Conservation (phyloP, 1,140 invertebrate genomes). For the Ostrea edulis region DNA sequence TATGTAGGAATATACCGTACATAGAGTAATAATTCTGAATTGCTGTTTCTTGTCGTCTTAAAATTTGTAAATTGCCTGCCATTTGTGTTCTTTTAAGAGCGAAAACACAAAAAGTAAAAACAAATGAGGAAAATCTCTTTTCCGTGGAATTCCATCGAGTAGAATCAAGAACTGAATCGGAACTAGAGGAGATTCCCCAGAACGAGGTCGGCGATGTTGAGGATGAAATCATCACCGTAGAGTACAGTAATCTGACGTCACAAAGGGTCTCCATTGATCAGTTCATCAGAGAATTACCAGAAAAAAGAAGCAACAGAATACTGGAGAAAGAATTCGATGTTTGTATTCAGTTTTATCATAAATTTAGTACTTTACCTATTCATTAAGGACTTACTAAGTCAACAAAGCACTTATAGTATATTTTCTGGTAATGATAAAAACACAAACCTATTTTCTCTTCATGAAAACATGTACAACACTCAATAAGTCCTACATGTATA, state of each 20-base stretch:
- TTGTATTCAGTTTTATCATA: too few relatives aligned
- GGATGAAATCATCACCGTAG: conserved; percentile 8
- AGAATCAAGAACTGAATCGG: background rate
- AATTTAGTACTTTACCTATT: too few relatives aligned
- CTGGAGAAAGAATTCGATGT: background rate
- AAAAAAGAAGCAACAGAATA: background rate
- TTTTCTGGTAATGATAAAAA: too few relatives aligned
- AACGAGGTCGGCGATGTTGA: background rate
- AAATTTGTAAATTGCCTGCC: background rate
- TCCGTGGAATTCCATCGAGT: background rate
- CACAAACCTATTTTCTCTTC: too few relatives aligned
- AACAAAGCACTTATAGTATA: too few relatives aligned
- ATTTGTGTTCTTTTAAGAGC: background rate
- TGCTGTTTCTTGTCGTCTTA: background rate
- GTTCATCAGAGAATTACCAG: background rate
- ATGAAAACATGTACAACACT: too few relatives aligned
- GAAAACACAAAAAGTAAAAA: background rate
- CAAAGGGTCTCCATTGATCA: background rate
- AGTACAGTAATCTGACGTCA: conserved; percentile 5
- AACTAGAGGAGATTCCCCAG: background rate
- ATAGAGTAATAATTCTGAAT: background rate
- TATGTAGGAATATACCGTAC: background rate
- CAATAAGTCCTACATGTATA: too few relatives aligned
- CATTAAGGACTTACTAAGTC: too few relatives aligned
- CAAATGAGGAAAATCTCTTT: background rate